Evolutionary conservation across 2,113 vertebrate species (phyloP).

Genomic region (Mandrillus leucophaeus): DNA sequence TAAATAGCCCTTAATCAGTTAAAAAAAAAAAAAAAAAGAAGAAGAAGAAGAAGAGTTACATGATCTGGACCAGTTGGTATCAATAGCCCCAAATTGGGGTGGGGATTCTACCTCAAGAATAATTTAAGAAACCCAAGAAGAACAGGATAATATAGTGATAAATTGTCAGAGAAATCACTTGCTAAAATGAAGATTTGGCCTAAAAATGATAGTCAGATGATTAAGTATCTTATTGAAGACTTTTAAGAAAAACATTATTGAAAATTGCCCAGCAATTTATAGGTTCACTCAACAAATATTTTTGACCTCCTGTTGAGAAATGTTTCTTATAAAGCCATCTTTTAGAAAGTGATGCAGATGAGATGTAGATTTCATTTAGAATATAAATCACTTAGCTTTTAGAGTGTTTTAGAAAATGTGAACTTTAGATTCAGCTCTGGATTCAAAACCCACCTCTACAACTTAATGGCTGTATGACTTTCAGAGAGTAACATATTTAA

Average conservation of each 20-base stretch:
- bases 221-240: neutral
- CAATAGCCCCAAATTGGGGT: neutral
- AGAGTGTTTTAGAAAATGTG: conserved; percentile 8
- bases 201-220: neutral
- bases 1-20: neutral
- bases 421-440: neutral
- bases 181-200: neutral
- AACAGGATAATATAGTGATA: neutral
- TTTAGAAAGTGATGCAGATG: conserved; percentile 21
- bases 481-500: conserved; percentile 1
- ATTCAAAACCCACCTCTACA: neutral
- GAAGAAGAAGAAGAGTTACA: too few relatives aligned
- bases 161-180: neutral
- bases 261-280: neutral
- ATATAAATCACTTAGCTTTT: neutral
- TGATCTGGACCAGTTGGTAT: neutral
- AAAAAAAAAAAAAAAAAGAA: neutral
- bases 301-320: neutral
- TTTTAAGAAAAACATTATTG: neutral
- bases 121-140: conserved; percentile 11
- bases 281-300: neutral
- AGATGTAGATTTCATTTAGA: neutral
- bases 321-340: neutral
- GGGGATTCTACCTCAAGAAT: neutral
- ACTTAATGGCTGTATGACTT: neutral